phyloP scores from a whole-genome alignment of 2,888 invertebrate genomes.

The Acanthoscelides obtectus region DNA sequence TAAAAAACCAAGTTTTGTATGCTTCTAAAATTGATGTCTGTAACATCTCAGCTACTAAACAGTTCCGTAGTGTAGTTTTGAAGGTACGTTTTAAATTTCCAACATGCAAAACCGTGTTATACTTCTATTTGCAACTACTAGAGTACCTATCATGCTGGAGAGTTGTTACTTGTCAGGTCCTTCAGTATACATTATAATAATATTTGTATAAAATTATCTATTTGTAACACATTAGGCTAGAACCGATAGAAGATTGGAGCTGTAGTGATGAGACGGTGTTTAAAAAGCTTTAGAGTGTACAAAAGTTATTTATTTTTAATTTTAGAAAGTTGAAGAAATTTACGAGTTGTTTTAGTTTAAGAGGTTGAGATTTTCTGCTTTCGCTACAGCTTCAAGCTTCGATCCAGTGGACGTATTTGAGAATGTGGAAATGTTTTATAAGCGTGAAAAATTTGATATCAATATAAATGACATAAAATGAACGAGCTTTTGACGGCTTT shows the following conservation, averaged over 20 bases:
- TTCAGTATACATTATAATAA: slow-evolving; percentile 34
- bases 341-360: slow-evolving; percentile 21
- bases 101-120: neutral
- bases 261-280: slow-evolving; percentile 2
- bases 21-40: neutral
- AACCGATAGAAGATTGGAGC: slow-evolving; percentile 14
- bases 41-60: neutral
- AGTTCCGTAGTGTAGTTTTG: neutral
- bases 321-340: slow-evolving; percentile 13
- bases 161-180: slow-evolving; percentile 39
- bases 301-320: slow-evolving; percentile 26
- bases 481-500: slow-evolving; percentile 51
- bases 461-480: slow-evolving; percentile 47
- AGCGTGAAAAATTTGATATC: slow-evolving; percentile 48
- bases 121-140: slow-evolving; percentile 40
- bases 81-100: neutral
- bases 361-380: slow-evolving; percentile 18
- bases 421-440: slow-evolving; percentile 45
- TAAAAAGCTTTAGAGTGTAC: slow-evolving; percentile 25
- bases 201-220: slow-evolving; percentile 40
- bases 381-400: slow-evolving; percentile 14
- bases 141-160: slow-evolving; percentile 47
- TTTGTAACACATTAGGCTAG: slow-evolving; percentile 46
- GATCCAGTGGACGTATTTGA: slow-evolving; percentile 26
- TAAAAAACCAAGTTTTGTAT: neutral